phyloP scores from a whole-genome alignment of 2,113 vertebrate genomes.

The Himantopus leucocephalus region DNA sequence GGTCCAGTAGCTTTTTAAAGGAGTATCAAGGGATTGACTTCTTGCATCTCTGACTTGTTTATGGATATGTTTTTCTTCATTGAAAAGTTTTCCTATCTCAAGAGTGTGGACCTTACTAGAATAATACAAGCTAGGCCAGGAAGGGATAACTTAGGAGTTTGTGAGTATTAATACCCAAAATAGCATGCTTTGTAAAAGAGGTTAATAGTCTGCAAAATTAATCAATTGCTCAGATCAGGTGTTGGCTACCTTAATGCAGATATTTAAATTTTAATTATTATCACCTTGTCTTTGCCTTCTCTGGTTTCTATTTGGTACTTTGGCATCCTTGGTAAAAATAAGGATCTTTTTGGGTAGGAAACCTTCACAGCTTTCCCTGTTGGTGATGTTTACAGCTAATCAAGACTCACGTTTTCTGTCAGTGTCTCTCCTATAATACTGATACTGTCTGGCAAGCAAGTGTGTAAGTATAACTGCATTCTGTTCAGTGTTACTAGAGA shows the following conservation, averaged over 20 bases:
- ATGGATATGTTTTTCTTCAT: not conserved
- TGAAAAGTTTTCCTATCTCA: not conserved
- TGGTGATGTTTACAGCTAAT: not conserved
- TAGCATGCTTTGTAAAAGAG: not conserved
- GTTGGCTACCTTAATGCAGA: not conserved
- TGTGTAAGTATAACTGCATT: not conserved
- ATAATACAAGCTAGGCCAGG: not conserved
- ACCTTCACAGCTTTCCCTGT: not conserved
- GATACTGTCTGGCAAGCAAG: not conserved
- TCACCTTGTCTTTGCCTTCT: not conserved
- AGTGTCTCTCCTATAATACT: not conserved
- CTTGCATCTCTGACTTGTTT: not conserved
- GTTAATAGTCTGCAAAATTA: not conserved
- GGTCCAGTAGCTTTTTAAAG: not conserved
- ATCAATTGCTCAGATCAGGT: not conserved
- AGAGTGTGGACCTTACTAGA: not conserved
- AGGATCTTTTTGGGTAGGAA: not conserved
- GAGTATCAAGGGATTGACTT: not conserved
- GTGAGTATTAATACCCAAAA: not conserved
- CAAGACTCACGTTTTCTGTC: not conserved
- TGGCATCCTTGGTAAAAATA: not conserved
- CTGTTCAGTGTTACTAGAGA: not conserved
- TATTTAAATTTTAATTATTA: not conserved
- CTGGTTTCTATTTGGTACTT: not conserved
- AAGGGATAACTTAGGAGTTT: not conserved